Percentiles rank a stretch among this genome's conserved stretches.
Conservation (phyloP, 2,888 invertebrate species). For the Oligia latruncula region DNA sequence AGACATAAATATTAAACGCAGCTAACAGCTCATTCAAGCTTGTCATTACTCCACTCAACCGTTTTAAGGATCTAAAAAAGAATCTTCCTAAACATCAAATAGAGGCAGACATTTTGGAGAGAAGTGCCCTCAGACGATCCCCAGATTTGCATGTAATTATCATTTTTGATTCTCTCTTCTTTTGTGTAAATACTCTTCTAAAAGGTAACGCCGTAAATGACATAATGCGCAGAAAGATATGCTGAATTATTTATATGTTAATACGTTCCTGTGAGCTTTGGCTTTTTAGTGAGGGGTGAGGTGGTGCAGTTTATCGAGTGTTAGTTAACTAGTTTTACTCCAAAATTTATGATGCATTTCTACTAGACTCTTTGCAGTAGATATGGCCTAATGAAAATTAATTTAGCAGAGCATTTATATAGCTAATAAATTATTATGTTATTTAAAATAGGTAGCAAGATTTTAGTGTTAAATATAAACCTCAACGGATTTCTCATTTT, state of each 20-base stretch:
- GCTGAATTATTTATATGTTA: slow-evolving; percentile 89
- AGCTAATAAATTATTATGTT: neutral
- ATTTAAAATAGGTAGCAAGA: neutral
- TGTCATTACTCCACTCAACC: slow-evolving; percentile 60
- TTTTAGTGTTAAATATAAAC: neutral
- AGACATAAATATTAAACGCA: slow-evolving; percentile 60
- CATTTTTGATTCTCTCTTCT: slow-evolving; percentile 90
- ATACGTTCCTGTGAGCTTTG: slow-evolving; percentile 77
- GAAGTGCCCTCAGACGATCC: slow-evolving; percentile 81
- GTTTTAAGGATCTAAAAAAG: slow-evolving; percentile 67
- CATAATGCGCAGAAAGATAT: slow-evolving; percentile 89
- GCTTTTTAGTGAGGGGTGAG: slow-evolving; percentile 67
- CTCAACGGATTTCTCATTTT: neutral
- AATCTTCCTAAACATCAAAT: slow-evolving; percentile 74
- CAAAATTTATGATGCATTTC: neutral
- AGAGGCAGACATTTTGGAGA: slow-evolving; percentile 69
- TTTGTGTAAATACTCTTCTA: slow-evolving; percentile 89
- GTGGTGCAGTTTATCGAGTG: slow-evolving; percentile 11
- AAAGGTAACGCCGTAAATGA: slow-evolving; percentile 89
- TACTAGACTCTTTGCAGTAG: neutral
- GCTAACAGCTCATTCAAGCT: slow-evolving; percentile 64
- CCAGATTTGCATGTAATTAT: slow-evolving; percentile 90
- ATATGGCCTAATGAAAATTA: neutral
- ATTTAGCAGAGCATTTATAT: neutral
- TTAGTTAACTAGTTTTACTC: slow-evolving; percentile 3